A percentile compares a stretch with the other conserved stretches of the same genome.
Evolutionary conservation across 2,888 invertebrate genomes (phyloP).

Genomic region (Bombyx huttoni): DNA sequence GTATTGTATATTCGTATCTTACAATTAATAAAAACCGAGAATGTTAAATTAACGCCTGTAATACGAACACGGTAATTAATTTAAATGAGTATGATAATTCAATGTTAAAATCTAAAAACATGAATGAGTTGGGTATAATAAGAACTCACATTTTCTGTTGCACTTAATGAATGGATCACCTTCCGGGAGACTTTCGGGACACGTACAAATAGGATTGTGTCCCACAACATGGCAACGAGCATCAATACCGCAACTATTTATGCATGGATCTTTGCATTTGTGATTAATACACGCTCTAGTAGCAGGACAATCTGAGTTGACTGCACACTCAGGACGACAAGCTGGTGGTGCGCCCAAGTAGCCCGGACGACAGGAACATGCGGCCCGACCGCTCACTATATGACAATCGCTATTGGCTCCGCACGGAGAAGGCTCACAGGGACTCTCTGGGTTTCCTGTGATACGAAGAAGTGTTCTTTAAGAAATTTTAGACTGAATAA

Average conservation of each 20-base stretch:
- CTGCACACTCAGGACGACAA: constrained; percentile 83
- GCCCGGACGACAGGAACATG: constrained; percentile 80
- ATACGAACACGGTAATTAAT: too few relatives aligned
- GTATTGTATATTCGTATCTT: too few relatives aligned
- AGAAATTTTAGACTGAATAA: too few relatives aligned
- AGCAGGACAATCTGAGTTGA: constrained; percentile 82
- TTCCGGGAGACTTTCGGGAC: constrained; percentile 74
- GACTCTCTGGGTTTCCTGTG: constrained; percentile 51
- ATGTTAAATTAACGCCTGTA: too few relatives aligned
- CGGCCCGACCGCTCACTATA: constrained; percentile 77
- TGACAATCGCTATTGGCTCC: constrained; percentile 84
- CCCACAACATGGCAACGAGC: constrained; percentile 84
- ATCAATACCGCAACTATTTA: constrained; percentile 82
- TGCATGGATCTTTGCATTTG: constrained; percentile 83
- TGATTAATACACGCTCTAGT: constrained; percentile 82
- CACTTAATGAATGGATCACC: constrained; percentile 87
- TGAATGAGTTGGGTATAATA: too few relatives aligned
- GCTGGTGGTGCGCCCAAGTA: constrained; percentile 81
- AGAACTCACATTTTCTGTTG: constrained; percentile 49
- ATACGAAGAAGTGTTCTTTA: not conserved
- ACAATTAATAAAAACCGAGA: too few relatives aligned
- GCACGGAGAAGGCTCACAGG: constrained; percentile 84
- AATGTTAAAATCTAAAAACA: too few relatives aligned
- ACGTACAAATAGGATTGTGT: constrained; percentile 86
- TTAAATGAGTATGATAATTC: too few relatives aligned